Base-by-base conservation (phyloP, 2,888 invertebrate species). In the Anoplius nigerrimus region DNA sequence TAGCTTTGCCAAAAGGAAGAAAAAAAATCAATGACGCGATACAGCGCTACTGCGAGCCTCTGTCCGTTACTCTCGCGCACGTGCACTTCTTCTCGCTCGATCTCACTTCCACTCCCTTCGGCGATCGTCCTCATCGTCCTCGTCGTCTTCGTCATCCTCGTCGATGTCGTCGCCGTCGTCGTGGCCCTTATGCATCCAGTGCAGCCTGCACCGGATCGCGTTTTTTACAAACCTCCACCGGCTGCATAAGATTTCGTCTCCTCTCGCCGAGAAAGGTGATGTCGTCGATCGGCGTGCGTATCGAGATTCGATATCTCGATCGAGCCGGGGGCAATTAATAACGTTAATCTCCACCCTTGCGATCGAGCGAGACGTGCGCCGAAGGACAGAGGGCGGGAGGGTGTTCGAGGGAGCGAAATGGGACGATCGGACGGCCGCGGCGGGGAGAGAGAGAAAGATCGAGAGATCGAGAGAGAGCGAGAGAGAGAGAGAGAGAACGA, bases 271-370 rank as follows among this genome's bases (percentile, higher is more conserved):
- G 59, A 66, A 76, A 78, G 74, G 76, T 73, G 78, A 78, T 78
- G 70, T 66, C 65, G 24, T 45, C 67, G 66, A 65, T 65, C 58
- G 54, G 22, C 60, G 52, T 20, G 54, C 68, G 52, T 65, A 69
- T 72, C 67, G 57, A 48, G 53, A 59, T 43, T 59, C 72, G 74
- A 78, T 78, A 78, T 78, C 74, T 74, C 78, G 74, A 72, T 74
- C 74, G 51, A 21, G 52, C 34, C 60, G 16, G 27, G n/a, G 66
- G 51, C 72, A 74, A 78, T 78, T 78, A 78, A 78, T 68, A 73
- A 73, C 71, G 62, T 73, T 73, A 71, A 73, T 71, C 65, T 60
- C 42, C 34, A 34, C 34, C 34, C 34, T 34, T 34, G 34, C 51
- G 43, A 8, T 15, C 18, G 27, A 34, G 45, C 62, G 55, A 22